Evolutionary conservation across 2,888 invertebrate species (phyloP), one percentile per base, ranked within the genome.

Genomic region (Myathropa florea): DNA sequence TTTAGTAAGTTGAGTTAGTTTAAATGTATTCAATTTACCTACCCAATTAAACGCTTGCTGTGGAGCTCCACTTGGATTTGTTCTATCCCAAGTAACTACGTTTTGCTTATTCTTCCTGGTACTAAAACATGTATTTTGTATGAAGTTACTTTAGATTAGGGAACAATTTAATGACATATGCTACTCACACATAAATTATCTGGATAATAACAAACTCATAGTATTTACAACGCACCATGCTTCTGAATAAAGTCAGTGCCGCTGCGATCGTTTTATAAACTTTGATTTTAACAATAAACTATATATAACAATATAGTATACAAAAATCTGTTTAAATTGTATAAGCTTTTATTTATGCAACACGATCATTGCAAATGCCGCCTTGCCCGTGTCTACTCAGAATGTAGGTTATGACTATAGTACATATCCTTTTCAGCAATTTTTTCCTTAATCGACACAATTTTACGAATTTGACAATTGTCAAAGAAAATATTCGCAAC

Each of bases 131-230:
- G 33, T 33, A 12, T 33, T 12, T 33, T 33, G 12, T n/a, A n/a
- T n/a, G n/a, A n/a, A n/a, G 14, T 36, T 23, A 14, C 1, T 18
- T 39, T 14, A 39, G 18, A 4, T n/a, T 4, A 14, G 18, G 7
- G 18, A 18, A 18, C n/a, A 18, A 2, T 4, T 18, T 3, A 46
- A 46, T n/a, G n/a, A n/a, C n/a, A n/a, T n/a, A 18, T 18, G 18
- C 24, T 46, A 39, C 46, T 39, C 24, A 64, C 63, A 64, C 63
- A 64, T 64, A 64, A 39, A 64, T 23, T n/a, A 64, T 23, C 23
- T 64, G 63, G 36, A 64, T 64, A 23, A 36, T 64, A 21, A 64
- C 36, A 64, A 64, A 46, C 18, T 46, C 46, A 46, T 46, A 46
- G 7, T 46, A 46, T 46, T 46, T 46, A 46, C 46, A 46, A 7